Conservation (phyloP, 1,140 invertebrate genomes). For the Bombus pyrosoma region DNA sequence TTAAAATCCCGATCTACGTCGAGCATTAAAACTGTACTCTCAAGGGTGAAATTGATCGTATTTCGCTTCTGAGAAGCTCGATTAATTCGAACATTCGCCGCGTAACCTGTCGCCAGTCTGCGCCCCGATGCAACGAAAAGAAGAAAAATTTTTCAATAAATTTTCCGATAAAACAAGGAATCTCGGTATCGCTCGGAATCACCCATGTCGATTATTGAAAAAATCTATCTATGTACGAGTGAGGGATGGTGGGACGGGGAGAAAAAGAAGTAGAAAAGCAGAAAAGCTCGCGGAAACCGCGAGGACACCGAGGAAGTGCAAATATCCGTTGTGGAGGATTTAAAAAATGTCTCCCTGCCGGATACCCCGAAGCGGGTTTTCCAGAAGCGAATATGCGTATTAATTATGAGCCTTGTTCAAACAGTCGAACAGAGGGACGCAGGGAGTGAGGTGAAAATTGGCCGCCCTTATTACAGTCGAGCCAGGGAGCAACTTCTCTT, state of each 20-base stretch:
- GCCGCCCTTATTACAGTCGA: constrained; percentile 77
- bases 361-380: constrained; percentile 66
- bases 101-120: neutral
- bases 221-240: neutral
- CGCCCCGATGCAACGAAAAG: neutral
- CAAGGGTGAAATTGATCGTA: too few species aligned
- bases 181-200: neutral
- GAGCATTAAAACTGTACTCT: too few species aligned
- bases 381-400: constrained; percentile 78
- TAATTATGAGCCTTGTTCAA: constrained; percentile 82
- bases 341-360: constrained; percentile 75
- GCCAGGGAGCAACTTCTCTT: constrained; percentile 47
- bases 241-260: neutral
- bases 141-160: neutral
- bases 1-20: too few species aligned
- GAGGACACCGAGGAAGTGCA: constrained; percentile 50
- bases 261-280: neutral
- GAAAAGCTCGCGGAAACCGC: constrained; percentile 33
- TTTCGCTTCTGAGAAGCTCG: too few species aligned
- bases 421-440: constrained; percentile 73
- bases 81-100: too few species aligned
- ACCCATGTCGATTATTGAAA: neutral
- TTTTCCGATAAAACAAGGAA: neutral
- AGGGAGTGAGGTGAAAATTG: constrained; percentile 58
- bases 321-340: constrained; percentile 55